phyloP scores from a whole-genome alignment of 2,888 invertebrate genomes.

The Nemoura dubitans region DNA sequence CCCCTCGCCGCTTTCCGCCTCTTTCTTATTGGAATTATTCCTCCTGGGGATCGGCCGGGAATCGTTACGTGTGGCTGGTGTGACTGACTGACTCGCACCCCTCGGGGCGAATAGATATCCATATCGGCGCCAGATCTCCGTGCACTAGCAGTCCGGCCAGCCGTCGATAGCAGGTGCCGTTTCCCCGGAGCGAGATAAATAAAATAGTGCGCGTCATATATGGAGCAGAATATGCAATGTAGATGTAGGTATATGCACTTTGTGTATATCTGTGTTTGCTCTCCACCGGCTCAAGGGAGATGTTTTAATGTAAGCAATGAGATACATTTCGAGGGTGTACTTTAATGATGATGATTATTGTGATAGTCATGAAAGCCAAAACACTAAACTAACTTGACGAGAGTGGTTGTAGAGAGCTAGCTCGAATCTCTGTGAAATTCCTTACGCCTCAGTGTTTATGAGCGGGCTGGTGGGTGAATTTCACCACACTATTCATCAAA shows the following conservation, averaged over 20 bases:
- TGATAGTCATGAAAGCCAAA: background rate
- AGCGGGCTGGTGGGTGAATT: no score
- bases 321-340: background rate
- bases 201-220: constrained; percentile 34
- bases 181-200: constrained; percentile 31
- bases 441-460: no score
- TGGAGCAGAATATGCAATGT: constrained; percentile 22
- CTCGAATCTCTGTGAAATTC: background rate
- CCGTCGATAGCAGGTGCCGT: constrained; percentile 23
- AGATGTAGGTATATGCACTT: background rate
- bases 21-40: constrained; percentile 25
- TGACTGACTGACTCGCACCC: constrained; percentile 35
- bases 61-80: constrained; percentile 25
- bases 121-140: constrained; percentile 32
- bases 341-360: background rate
- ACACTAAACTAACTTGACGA: background rate
- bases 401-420: background rate
- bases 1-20: constrained; percentile 2
- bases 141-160: background rate
- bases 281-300: background rate
- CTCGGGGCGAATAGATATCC: constrained; percentile 31
- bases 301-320: background rate
- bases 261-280: background rate
- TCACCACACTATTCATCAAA: no score
- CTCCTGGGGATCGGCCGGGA: constrained; percentile 1